A percentile compares a stretch with the other conserved stretches of the same genome.
Evolutionary conservation across 2,888 invertebrate species (phyloP).

Genomic region (Agrotis segetum): DNA sequence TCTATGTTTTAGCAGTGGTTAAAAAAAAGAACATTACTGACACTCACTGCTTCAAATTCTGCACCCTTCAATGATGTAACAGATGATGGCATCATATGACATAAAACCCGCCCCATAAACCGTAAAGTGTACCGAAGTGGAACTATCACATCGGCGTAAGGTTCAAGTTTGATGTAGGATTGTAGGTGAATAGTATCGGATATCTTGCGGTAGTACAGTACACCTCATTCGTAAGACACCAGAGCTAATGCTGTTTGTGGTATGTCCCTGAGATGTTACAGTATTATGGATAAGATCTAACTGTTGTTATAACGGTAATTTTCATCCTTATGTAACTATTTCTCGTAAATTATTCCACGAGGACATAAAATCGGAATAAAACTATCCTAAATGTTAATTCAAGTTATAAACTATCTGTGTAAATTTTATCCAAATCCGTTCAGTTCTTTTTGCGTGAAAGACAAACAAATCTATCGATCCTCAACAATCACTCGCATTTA

Average conservation of each 20-base stretch:
- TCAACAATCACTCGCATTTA: no score
- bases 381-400: no score
- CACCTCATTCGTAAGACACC: slow-evolving; percentile 27
- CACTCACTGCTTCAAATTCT: no score
- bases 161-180: slow-evolving; percentile 36
- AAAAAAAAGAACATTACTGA: no score
- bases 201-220: slow-evolving; percentile 37
- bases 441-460: no score
- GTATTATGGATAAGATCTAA: neutral
- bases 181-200: slow-evolving; percentile 39
- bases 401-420: no score
- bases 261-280: neutral
- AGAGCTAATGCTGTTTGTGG: slow-evolving; percentile 24
- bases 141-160: slow-evolving; percentile 36
- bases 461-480: no score
- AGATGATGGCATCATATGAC: neutral
- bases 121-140: slow-evolving; percentile 7
- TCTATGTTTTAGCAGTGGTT: no score
- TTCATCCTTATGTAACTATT: no score
- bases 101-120: slow-evolving; percentile 1
- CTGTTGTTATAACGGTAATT: neutral
- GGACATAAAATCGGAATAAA: no score
- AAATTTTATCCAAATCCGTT: no score
- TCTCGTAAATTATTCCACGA: no score
- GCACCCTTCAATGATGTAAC: neutral